Evolutionary conservation across 2,113 vertebrate species (phyloP).

Genomic region (Narcine bancroftii): DNA sequence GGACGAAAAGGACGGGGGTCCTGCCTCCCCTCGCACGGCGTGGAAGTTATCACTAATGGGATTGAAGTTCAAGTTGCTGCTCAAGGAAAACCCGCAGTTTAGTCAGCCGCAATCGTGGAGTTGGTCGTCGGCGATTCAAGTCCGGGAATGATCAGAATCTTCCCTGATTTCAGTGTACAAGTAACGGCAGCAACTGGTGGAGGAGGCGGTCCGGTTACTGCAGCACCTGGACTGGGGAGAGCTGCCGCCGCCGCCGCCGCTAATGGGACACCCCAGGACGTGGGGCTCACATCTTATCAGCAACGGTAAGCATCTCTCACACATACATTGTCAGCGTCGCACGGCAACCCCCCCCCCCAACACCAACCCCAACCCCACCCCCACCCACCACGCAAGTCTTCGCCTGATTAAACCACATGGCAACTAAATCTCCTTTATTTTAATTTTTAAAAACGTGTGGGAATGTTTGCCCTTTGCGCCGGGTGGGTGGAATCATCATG

Average conservation of each 20-base stretch:
- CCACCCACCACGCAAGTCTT: neutral
- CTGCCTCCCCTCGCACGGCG: slow-evolving; percentile 45
- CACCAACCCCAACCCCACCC: no score
- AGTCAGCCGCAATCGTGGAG: slow-evolving; percentile 53
- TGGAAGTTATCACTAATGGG: slow-evolving; percentile 63
- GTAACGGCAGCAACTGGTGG: slow-evolving; percentile 84
- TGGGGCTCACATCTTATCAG: slow-evolving; percentile 86
- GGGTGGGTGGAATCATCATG: neutral
- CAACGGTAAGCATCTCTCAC: slow-evolving; percentile 74
- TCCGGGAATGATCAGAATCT: slow-evolving; percentile 92
- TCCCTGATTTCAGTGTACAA: slow-evolving; percentile 98
- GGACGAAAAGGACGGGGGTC: no score
- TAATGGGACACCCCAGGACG: slow-evolving; percentile 84
- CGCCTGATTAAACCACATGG: neutral
- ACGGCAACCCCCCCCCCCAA: no score
- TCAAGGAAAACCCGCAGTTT: slow-evolving; percentile 46
- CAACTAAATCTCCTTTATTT: no score
- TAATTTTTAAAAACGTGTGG: no score
- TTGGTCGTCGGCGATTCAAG: slow-evolving; percentile 50
- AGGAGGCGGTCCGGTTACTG: slow-evolving; percentile 75
- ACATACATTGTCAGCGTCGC: slow-evolving; percentile 3
- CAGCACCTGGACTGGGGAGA: slow-evolving; percentile 74
- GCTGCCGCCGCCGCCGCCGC: slow-evolving; percentile 72
- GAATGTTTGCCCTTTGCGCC: neutral
- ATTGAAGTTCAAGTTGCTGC: slow-evolving; percentile 69